Evolutionary conservation across 2,113 vertebrate genomes (phyloP).

Genomic region (Channa argus): DNA sequence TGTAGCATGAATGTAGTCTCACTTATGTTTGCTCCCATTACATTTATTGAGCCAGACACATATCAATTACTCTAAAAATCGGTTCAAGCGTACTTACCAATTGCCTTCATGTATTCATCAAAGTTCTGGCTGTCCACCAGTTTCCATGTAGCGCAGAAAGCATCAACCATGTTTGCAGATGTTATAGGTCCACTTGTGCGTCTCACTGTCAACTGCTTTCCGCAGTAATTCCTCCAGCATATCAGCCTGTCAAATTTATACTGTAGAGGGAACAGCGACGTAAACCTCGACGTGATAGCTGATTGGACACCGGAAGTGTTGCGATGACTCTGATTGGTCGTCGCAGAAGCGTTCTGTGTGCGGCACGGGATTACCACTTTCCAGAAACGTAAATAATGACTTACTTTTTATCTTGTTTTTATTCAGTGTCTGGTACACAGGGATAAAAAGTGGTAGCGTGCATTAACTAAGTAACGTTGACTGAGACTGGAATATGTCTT

Average conservation of each 20-base stretch:
- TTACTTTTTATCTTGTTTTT: too few species aligned
- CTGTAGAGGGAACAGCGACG: slow-evolving; percentile 26
- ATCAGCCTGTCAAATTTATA: slow-evolving; percentile 57
- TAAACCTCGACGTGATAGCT: not conserved
- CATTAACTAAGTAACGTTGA: too few species aligned
- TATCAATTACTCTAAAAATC: not conserved
- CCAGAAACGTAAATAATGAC: too few species aligned
- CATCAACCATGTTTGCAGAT: slow-evolving; percentile 89
- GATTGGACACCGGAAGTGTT: slow-evolving; percentile 59
- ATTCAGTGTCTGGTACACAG: too few species aligned
- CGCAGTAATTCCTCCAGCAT: slow-evolving; percentile 5
- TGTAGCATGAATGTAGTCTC: not conserved
- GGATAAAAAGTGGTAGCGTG: too few species aligned
- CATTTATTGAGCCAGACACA: too few species aligned
- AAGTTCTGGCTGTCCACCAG: slow-evolving; percentile 96
- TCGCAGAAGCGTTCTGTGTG: not conserved
- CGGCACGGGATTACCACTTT: too few species aligned
- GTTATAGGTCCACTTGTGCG: slow-evolving; percentile 2
- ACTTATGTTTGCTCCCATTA: too few species aligned
- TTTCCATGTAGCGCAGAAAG: slow-evolving; percentile 96
- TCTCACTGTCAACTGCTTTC: not conserved
- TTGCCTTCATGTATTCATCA: slow-evolving; percentile 96
- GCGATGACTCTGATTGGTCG: slow-evolving; percentile 22
- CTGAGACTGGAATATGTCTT: too few species aligned
- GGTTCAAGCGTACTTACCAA: slow-evolving; percentile 83